phyloP scores from a whole-genome alignment of 2,797 vertebrate species.

The Phylloscopus collybita region DNA sequence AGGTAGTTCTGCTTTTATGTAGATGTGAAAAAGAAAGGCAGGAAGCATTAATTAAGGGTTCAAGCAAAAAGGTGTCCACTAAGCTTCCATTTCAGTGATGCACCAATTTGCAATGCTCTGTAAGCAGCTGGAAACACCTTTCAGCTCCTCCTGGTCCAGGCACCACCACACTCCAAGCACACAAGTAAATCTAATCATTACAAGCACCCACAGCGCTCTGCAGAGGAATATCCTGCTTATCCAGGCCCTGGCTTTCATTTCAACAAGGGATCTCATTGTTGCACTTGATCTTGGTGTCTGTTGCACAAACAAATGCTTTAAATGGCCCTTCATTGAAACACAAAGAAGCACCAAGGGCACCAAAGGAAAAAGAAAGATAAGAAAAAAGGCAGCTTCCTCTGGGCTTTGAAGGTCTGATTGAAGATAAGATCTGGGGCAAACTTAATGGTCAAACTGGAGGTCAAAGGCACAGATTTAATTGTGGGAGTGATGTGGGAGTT shows the following conservation, averaged over 20 bases:
- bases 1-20: background rate
- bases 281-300: background rate
- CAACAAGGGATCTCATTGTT: background rate
- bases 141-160: background rate
- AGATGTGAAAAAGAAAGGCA: background rate
- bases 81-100: background rate
- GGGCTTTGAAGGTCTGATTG: background rate
- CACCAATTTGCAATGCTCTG: background rate
- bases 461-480: background rate
- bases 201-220: background rate
- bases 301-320: slow-evolving; percentile 33
- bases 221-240: background rate
- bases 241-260: background rate
- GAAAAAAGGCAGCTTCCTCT: background rate
- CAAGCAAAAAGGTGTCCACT: background rate
- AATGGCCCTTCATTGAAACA: background rate
- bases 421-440: slow-evolving; percentile 19
- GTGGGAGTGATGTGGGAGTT: background rate
- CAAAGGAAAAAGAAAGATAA: background rate
- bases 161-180: background rate
- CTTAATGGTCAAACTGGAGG: background rate
- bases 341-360: background rate
- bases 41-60: background rate
- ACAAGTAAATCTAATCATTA: background rate
- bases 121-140: background rate